Conservation (phyloP, 2,113 vertebrate species). For the Rhagologus leucostigma region DNA sequence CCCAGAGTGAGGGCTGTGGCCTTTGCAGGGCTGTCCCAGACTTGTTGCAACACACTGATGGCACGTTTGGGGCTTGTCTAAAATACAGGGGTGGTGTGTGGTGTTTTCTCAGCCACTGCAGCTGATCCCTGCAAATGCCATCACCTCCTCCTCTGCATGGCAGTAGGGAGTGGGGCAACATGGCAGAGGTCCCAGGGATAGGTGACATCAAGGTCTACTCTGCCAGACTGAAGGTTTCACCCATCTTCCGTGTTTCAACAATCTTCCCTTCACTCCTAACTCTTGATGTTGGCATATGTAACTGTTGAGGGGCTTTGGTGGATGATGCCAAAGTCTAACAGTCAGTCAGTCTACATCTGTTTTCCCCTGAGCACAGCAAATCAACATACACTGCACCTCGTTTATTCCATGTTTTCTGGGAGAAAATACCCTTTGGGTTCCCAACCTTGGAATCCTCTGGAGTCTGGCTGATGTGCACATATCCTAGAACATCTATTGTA, state of each 20-base stretch:
- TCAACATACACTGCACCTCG: rapidly evolving
- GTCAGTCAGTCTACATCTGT: neutral
- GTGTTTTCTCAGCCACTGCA: neutral
- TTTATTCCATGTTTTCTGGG: neutral
- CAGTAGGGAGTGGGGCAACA: neutral
- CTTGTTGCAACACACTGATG: rapidly evolving
- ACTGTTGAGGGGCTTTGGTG: neutral
- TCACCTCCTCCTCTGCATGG: neutral
- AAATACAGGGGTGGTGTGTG: neutral
- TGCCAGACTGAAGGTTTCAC: neutral
- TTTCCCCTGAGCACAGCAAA: neutral
- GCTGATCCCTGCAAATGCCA: neutral
- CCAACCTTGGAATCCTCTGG: neutral
- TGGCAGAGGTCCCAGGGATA: neutral
- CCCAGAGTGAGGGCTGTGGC: neutral
- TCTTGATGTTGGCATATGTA: neutral
- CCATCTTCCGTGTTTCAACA: neutral
- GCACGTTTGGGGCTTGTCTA: neutral
- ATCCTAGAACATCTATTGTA: neutral
- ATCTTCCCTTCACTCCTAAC: neutral
- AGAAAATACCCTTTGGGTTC: neutral
- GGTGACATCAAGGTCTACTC: neutral
- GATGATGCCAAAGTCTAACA: neutral
- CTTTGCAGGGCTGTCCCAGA: neutral
- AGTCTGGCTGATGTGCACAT: neutral